Percentiles rank a stretch among this genome's conserved stretches.
Evolutionary conservation across 2,888 invertebrate genomes (phyloP).

Genomic region (Heteromyza rotundicornis): DNA sequence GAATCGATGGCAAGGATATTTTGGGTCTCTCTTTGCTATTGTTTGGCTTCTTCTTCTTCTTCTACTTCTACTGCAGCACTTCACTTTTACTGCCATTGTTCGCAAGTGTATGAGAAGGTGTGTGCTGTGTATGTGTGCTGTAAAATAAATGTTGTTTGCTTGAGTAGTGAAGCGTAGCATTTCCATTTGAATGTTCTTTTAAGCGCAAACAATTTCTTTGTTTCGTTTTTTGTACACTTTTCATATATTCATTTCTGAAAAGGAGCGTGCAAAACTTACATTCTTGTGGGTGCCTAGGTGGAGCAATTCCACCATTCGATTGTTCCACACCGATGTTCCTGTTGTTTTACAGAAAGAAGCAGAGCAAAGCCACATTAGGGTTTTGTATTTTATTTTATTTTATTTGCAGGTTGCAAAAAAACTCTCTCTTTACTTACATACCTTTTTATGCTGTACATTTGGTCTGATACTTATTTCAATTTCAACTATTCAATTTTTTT

Average conservation of each 20-base stretch:
- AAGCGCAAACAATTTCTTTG: conserved; percentile 56
- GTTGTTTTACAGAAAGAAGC: not conserved
- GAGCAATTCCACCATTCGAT: not conserved
- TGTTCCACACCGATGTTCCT: not conserved
- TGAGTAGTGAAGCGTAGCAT: conserved; percentile 54
- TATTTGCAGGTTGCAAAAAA: not conserved
- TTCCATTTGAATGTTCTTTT: conserved; percentile 55
- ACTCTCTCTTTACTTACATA: not conserved
- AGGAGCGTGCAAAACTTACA: too few relatives aligned
- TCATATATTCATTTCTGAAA: conserved; percentile 24
- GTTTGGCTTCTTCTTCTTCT: too few relatives aligned
- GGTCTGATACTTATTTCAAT: too few relatives aligned
- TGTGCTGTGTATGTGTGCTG: conserved; percentile 35
- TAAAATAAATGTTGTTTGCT: conserved; percentile 51
- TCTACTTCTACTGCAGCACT: too few relatives aligned
- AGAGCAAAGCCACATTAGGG: not conserved
- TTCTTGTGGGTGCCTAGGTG: not conserved
- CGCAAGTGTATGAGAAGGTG: conserved; percentile 40
- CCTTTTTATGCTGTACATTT: too few relatives aligned
- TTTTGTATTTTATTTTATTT: not conserved
- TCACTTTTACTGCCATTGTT: conserved; percentile 45
- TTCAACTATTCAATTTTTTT: too few relatives aligned
- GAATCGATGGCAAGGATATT: conserved; percentile 29
- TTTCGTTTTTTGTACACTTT: conserved; percentile 42
- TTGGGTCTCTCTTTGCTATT: conserved; percentile 5